Conservation (phyloP, 2,113 vertebrate species). For the Apistogramma diplotaenia region DNA sequence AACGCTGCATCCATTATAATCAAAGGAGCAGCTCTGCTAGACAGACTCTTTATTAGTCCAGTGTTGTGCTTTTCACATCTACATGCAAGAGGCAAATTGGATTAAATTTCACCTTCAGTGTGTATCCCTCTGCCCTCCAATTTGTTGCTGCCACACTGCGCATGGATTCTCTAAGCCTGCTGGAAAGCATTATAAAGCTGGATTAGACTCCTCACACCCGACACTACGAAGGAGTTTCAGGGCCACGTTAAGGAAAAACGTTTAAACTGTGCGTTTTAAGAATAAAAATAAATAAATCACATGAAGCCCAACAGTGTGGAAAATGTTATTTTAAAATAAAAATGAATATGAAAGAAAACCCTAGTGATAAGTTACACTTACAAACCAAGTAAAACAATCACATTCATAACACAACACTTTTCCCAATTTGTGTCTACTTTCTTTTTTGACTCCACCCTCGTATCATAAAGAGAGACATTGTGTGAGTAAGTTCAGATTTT, state of each 20-base stretch:
- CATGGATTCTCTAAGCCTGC: accelerated
- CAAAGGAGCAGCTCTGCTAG: neutral
- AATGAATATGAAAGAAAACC: too few relatives aligned
- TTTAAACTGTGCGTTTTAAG: too few relatives aligned
- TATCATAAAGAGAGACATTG: neutral
- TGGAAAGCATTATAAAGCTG: accelerated
- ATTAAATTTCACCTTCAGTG: neutral
- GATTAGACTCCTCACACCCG: neutral
- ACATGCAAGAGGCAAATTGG: neutral
- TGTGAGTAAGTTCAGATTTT: neutral
- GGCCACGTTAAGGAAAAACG: too few relatives aligned
- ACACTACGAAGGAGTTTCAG: neutral
- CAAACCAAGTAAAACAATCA: neutral
- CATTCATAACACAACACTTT: neutral
- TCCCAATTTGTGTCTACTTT: neutral
- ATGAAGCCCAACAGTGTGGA: too few relatives aligned
- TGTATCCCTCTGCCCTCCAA: neutral
- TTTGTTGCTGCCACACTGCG: neutral
- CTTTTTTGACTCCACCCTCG: neutral
- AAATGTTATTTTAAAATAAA: too few relatives aligned
- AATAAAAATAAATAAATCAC: too few relatives aligned
- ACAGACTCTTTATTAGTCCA: neutral
- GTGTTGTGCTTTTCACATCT: neutral
- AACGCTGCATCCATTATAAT: neutral
- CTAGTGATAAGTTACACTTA: too few relatives aligned